These are phyloP conservation scores for Paramormyrops kingsleyae DNA, from an alignment of 2,113 vertebrate species.

Conservation along the genomic window DNA sequence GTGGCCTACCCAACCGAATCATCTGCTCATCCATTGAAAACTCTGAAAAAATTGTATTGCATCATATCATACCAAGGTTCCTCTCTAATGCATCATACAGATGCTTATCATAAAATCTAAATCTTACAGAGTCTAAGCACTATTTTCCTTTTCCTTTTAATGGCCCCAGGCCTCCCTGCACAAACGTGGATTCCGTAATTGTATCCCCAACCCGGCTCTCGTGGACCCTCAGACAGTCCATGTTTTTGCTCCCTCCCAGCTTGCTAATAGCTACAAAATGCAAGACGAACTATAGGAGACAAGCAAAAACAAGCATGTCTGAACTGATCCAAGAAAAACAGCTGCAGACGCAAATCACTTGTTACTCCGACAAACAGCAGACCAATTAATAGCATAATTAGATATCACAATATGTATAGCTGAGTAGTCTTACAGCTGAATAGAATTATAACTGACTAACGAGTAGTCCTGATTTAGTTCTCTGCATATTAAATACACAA, in stretches of 20 bases:
- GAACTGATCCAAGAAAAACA: not conserved
- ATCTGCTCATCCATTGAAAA: not conserved
- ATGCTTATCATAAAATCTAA: not conserved
- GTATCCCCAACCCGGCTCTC: not conserved
- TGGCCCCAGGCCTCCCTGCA: not conserved
- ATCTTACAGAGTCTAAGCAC: not conserved
- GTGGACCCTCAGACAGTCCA: not conserved
- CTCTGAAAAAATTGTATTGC: not conserved
- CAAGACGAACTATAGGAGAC: not conserved
- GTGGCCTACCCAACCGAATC: not conserved
- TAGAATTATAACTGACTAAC: not conserved
- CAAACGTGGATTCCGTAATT: not conserved
- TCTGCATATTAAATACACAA: not conserved
- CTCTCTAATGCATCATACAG: not conserved
- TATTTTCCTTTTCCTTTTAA: not conserved
- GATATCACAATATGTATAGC: not conserved
- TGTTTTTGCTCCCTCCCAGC: not conserved
- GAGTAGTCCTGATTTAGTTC: not conserved
- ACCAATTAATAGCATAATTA: not conserved
- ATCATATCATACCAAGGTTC: not conserved
- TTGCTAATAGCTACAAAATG: not conserved
- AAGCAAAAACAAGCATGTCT: not conserved
- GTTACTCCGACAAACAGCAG: not conserved
- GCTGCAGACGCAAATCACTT: not conserved
- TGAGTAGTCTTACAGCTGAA: not conserved